phyloP scores from a whole-genome alignment of 2,888 invertebrate species.

The Oscheius onirici region DNA sequence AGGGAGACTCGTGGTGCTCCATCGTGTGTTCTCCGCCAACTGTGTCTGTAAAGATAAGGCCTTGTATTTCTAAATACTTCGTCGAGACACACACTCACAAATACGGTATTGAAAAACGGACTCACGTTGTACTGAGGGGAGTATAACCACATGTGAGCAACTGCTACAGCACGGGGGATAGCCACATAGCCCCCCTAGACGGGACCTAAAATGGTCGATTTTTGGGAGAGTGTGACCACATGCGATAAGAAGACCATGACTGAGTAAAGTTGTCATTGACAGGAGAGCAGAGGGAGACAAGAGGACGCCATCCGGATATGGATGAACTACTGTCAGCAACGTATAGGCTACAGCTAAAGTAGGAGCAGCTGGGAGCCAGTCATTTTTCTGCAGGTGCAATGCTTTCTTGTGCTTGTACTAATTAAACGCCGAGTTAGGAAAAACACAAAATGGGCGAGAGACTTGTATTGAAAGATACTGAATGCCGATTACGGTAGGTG shows the following conservation, averaged over 20 bases:
- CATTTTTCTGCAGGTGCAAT: constrained; percentile 24
- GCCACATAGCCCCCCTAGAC: constrained; percentile 35
- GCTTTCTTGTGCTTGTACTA: constrained; percentile 4
- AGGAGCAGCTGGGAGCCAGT: background rate
- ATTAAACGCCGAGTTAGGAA: constrained; percentile 17
- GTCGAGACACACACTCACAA: no score
- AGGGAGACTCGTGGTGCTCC: constrained; percentile 29
- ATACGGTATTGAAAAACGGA: background rate
- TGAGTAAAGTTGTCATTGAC: constrained; percentile 12
- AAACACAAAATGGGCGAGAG: background rate
- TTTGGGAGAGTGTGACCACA: background rate
- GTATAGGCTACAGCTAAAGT: background rate
- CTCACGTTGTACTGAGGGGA: constrained; percentile 15
- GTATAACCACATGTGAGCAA: constrained; percentile 30
- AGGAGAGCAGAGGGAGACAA: background rate
- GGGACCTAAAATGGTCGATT: constrained; percentile 32
- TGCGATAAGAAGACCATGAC: constrained; percentile 18
- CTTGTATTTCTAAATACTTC: no score
- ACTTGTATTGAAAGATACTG: background rate
- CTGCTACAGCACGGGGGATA: constrained; percentile 20
- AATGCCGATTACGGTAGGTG: background rate
- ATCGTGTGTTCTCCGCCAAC: constrained; percentile 26
- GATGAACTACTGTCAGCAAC: background rate
- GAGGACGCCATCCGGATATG: no score
- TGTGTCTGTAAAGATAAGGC: constrained; percentile 16